phyloP scores from a whole-genome alignment of 2,888 invertebrate species.

The Caradrina clavipalpis region DNA sequence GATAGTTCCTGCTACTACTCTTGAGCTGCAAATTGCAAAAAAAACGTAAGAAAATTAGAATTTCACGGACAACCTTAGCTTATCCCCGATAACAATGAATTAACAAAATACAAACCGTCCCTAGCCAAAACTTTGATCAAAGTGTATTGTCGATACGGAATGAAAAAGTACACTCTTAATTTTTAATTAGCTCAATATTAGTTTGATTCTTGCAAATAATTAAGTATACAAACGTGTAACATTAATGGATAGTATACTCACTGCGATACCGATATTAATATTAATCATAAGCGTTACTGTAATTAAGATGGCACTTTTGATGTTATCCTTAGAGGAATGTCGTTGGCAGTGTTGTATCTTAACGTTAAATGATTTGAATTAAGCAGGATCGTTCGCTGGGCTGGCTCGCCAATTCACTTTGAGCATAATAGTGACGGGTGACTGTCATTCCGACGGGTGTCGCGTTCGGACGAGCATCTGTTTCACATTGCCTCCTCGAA shows the following conservation, averaged over 20 bases:
- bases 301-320: slow-evolving; percentile 76
- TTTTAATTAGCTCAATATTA: slow-evolving; percentile 18
- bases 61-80: too few species aligned
- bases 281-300: slow-evolving; percentile 72
- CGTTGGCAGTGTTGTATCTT: slow-evolving; percentile 81
- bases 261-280: slow-evolving; percentile 52
- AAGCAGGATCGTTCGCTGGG: slow-evolving; percentile 61
- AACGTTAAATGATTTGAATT: slow-evolving; percentile 69
- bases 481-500: slow-evolving; percentile 53
- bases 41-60: too few species aligned
- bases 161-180: slow-evolving; percentile 24
- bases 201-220: slow-evolving; percentile 29
- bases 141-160: slow-evolving; percentile 69
- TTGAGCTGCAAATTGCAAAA: too few species aligned
- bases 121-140: slow-evolving; percentile 80
- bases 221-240: slow-evolving; percentile 19
- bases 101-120: slow-evolving; percentile 39
- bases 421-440: slow-evolving; percentile 79
- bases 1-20: too few species aligned
- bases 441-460: slow-evolving; percentile 65
- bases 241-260: slow-evolving; percentile 40
- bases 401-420: slow-evolving; percentile 76
- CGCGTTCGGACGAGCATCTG: slow-evolving; percentile 45
- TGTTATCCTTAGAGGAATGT: slow-evolving; percentile 80
- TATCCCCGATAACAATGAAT: slow-evolving; percentile 32